These are phyloP conservation scores for Tribolium castaneum DNA, from an alignment of 1,140 invertebrate species.

Conservation along the genomic window DNA sequence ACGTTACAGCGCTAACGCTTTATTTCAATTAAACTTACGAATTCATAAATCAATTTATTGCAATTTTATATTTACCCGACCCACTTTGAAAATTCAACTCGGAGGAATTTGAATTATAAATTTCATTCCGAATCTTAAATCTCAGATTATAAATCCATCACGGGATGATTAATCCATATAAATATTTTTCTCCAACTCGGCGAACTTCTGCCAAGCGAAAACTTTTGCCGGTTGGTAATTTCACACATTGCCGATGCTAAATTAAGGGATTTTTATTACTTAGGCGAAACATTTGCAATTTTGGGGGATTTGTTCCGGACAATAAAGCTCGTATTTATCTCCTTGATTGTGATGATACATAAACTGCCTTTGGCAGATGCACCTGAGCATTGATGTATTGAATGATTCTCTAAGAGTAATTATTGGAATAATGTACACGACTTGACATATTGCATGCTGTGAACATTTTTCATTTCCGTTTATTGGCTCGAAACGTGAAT, in stretches of 20 bases:
- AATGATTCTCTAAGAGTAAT: constrained; percentile 10
- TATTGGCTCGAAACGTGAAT: constrained; percentile 4
- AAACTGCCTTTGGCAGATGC: constrained; percentile 18
- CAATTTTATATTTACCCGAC: constrained; percentile 26
- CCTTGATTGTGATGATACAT: neutral
- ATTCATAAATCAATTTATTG: constrained; percentile 25
- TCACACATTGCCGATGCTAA: neutral
- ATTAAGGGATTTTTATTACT: neutral
- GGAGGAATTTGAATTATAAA: constrained; percentile 21
- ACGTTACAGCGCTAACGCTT: constrained; percentile 2
- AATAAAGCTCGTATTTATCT: too few species aligned
- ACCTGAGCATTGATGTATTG: constrained; percentile 24
- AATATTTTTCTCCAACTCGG: constrained; percentile 7
- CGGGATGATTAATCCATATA: constrained; percentile 27
- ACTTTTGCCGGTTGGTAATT: neutral
- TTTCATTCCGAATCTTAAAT: constrained; percentile 15
- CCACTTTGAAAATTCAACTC: neutral
- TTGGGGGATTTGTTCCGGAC: too few species aligned
- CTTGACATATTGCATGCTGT: neutral
- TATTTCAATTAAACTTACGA: constrained; percentile 28
- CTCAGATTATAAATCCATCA: constrained; percentile 21
- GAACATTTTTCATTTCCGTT: constrained; percentile 3
- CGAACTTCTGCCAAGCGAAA: neutral
- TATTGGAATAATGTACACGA: constrained; percentile 7
- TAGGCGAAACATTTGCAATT: too few species aligned